Evolutionary conservation across 2,113 vertebrate genomes (phyloP).

Genomic region (Pachypanchax playfairii): DNA sequence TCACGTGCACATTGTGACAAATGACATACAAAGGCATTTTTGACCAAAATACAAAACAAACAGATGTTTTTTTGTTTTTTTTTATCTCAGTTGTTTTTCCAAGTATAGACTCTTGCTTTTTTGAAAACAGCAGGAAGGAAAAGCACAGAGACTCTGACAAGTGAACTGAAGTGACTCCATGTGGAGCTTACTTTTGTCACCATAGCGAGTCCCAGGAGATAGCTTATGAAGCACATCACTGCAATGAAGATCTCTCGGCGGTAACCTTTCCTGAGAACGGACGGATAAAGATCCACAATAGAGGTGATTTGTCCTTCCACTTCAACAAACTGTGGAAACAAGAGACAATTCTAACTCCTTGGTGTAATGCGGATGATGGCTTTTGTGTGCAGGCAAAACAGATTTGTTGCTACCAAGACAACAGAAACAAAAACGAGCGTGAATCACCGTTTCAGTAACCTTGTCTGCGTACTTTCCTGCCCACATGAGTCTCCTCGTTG

Average conservation of each 20-base stretch:
- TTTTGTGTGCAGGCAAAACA: constrained; percentile 33
- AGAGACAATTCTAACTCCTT: constrained; percentile 49
- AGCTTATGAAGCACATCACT: constrained; percentile 92
- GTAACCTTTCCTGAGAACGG: constrained; percentile 98
- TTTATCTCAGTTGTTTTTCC: constrained; percentile 46
- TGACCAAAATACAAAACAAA: constrained; percentile 44
- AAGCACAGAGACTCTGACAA: background rate
- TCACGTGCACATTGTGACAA: constrained; percentile 35
- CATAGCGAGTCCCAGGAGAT: constrained; percentile 97
- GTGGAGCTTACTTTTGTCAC: constrained; percentile 90
- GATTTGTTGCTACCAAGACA: no score
- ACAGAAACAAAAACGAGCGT: no score
- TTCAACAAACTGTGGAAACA: constrained; percentile 93
- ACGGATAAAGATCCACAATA: constrained; percentile 97
- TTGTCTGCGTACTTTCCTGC: no score
- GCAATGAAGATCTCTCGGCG: constrained; percentile 98
- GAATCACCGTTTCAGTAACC: no score
- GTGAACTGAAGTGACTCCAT: constrained; percentile 4
- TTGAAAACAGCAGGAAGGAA: constrained; percentile 22
- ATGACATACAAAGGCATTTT: constrained; percentile 58
- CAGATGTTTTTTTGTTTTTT: no score
- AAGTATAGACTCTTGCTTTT: constrained; percentile 11
- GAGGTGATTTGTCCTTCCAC: constrained; percentile 99
- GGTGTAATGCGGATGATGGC: background rate
- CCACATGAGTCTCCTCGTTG: no score